Conservation (phyloP, 2,113 vertebrate genomes). For the Scopus umbretta region DNA sequence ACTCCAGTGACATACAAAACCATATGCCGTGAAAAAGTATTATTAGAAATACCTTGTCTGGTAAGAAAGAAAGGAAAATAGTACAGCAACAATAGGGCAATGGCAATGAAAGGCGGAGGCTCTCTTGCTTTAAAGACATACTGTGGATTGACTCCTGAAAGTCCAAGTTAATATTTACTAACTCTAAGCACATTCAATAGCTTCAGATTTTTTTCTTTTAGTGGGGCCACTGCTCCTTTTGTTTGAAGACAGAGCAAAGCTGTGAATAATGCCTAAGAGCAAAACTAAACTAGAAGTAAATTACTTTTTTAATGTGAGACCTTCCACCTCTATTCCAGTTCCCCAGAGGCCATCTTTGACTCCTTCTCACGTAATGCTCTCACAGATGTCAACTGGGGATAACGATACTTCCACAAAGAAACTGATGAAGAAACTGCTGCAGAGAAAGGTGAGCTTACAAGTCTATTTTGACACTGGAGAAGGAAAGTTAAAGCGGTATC, state of each 20-base stretch:
- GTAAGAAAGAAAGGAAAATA: background rate
- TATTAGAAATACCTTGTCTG: background rate
- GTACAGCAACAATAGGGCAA: background rate
- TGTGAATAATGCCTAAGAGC: conserved; percentile 57
- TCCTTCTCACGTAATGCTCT: background rate
- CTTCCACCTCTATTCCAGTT: conserved; percentile 57
- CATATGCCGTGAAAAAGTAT: background rate
- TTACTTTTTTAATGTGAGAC: conserved; percentile 51
- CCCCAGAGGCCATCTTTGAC: conserved; percentile 44
- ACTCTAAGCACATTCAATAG: conserved; percentile 33
- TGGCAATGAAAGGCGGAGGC: background rate
- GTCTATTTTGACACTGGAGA: background rate
- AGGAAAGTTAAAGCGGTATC: background rate
- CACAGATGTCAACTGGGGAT: background rate
- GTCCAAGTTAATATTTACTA: conserved; percentile 55
- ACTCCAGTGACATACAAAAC: background rate
- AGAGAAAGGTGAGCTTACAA: background rate
- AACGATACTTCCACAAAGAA: conserved; percentile 15
- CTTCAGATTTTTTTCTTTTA: conserved; percentile 29
- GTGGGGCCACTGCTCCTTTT: conserved; percentile 25
- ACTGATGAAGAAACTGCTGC: background rate
- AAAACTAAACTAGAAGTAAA: conserved; percentile 48
- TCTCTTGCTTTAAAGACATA: background rate
- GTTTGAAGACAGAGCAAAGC: conserved; percentile 54
- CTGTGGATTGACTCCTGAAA: background rate